Conservation (phyloP, 2,797 vertebrate genomes). For the Rhadinocentrus ornatus region DNA sequence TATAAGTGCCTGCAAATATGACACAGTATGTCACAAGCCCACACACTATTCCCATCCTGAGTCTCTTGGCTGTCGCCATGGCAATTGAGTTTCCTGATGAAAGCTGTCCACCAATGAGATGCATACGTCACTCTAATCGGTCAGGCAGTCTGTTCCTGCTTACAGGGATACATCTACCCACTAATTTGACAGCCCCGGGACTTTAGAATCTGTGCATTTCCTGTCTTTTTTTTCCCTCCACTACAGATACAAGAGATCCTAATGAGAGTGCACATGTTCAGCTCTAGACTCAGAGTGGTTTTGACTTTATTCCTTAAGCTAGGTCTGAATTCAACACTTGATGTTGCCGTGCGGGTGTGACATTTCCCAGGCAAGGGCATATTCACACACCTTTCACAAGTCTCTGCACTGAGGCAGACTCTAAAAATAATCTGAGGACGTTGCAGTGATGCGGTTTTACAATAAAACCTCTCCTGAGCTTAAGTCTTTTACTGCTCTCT, state of each 20-base stretch:
- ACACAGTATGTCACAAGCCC: conserved; percentile 59
- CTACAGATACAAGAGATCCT: conserved; percentile 58
- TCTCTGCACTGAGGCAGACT: conserved; percentile 54
- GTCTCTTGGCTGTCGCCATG: conserved; percentile 67
- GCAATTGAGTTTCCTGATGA: conserved; percentile 67
- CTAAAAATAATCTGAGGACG: conserved; percentile 74
- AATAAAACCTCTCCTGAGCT: conserved; percentile 63
- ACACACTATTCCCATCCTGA: conserved; percentile 57
- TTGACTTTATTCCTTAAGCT: conserved; percentile 72
- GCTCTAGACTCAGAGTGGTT: conserved; percentile 59
- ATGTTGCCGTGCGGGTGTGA: conserved; percentile 63
- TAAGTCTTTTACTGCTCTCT: conserved; percentile 59
- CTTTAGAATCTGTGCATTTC: conserved; percentile 41
- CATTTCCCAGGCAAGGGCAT: conserved; percentile 68
- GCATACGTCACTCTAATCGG: conserved; percentile 56
- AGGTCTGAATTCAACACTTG: conserved; percentile 64
- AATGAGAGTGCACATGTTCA: conserved; percentile 68
- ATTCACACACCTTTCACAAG: conserved; percentile 73
- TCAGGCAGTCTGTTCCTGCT: conserved; percentile 59
- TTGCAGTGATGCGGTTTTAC: conserved; percentile 55
- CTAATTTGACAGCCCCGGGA: conserved; percentile 64
- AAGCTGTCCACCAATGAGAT: conserved; percentile 68
- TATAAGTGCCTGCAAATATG: conserved; percentile 57
- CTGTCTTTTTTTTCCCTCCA: background rate
- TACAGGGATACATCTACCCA: conserved; percentile 54